Percentiles rank a stretch among this genome's conserved stretches.
Evolutionary conservation across 2,113 vertebrate genomes (phyloP).

Genomic region (Silurus meridionalis): DNA sequence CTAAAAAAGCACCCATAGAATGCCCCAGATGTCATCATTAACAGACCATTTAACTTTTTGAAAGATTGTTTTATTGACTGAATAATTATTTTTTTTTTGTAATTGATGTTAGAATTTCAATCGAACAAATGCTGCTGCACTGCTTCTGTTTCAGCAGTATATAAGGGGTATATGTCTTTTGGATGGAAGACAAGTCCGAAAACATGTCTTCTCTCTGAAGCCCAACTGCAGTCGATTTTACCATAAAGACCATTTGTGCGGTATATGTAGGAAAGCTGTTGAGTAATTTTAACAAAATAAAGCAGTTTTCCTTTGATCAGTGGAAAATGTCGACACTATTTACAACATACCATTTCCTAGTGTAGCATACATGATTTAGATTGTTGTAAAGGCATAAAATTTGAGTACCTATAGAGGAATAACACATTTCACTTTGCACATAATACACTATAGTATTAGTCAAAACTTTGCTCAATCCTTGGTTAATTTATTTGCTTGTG

Average conservation of each 20-base stretch:
- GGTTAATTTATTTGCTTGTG: constrained; percentile 43
- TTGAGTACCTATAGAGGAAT: not conserved
- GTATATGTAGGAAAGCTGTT: constrained; percentile 19
- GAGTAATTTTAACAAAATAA: not conserved
- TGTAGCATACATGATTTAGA: constrained; percentile 6
- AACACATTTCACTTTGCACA: not conserved
- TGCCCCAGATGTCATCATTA: not conserved
- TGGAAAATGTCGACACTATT: not conserved
- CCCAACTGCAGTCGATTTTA: constrained; percentile 16
- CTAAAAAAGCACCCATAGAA: not conserved
- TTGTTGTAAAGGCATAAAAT: not conserved
- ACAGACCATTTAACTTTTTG: too few species aligned
- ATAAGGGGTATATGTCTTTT: constrained; percentile 34
- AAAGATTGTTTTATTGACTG: not conserved
- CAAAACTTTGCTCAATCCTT: constrained; percentile 14
- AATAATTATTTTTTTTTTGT: not conserved
- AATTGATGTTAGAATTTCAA: not conserved
- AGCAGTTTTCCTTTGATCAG: not conserved
- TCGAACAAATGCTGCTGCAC: not conserved
- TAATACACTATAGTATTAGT: not conserved
- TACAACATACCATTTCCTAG: not conserved
- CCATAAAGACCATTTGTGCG: not conserved
- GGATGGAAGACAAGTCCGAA: not conserved
- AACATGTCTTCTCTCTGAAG: constrained; percentile 5
- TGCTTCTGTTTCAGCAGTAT: not conserved